Evolutionary conservation across 92 coral and sea anemone genomes (phyloP).

Genomic region (Phymanthus crucifer): DNA sequence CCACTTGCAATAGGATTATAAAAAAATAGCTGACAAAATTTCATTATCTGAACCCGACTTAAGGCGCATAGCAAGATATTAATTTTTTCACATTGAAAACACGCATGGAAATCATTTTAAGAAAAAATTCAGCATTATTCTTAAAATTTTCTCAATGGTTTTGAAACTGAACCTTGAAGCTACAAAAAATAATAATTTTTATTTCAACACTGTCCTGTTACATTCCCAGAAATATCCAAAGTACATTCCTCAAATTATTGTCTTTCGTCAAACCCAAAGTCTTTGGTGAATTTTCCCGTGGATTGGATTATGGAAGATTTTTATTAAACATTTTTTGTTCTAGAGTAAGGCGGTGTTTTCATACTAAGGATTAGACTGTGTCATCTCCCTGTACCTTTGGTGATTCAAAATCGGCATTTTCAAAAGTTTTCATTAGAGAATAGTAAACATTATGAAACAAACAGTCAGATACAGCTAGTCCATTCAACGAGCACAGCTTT

Average conservation of each 20-base stretch:
- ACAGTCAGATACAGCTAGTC: constrained; percentile 6
- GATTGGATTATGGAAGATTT: background rate
- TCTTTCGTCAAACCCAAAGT: background rate
- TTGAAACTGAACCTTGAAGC: too few relatives aligned
- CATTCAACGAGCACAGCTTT: background rate
- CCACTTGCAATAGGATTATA: background rate
- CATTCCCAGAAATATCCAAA: background rate
- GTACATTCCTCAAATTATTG: background rate
- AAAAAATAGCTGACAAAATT: background rate
- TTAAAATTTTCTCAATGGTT: too few relatives aligned
- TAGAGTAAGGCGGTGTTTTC: background rate
- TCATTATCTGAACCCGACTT: background rate
- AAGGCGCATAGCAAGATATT: background rate
- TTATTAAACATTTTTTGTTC: background rate
- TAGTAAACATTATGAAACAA: constrained; percentile 14
- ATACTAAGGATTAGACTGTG: background rate
- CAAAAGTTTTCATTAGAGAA: constrained; percentile 24
- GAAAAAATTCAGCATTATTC: background rate
- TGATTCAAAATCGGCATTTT: constrained; percentile 20
- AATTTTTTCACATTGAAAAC: constrained; percentile 1
- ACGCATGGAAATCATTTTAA: background rate
- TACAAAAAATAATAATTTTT: too few relatives aligned
- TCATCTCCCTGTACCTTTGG: background rate
- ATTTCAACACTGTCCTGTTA: background rate
- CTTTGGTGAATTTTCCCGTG: background rate